Evolutionary conservation across 2,888 invertebrate species (phyloP).

Genomic region (Podabrus alpinus): DNA sequence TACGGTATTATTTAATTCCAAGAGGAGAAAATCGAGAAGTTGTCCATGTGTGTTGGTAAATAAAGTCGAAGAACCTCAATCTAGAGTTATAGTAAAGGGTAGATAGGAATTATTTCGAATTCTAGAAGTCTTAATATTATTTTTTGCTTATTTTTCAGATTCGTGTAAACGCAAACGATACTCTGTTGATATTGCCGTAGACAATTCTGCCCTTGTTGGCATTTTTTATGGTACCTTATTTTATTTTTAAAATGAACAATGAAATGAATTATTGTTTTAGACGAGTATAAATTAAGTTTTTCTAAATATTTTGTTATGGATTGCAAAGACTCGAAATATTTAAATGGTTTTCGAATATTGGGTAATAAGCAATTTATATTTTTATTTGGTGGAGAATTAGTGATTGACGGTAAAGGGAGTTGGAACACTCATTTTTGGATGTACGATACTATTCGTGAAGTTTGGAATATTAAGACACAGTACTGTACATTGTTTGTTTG

Average conservation of each 20-base stretch:
- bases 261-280: constrained; percentile 15
- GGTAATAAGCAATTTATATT: constrained; percentile 49
- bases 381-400: constrained; percentile 50
- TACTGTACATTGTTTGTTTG: constrained; percentile 26
- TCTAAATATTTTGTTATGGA: constrained; percentile 31
- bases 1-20: constrained; percentile 5
- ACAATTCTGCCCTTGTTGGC: constrained; percentile 21
- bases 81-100: neutral
- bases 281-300: constrained; percentile 18
- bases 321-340: constrained; percentile 32
- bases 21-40: constrained; percentile 11
- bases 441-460: constrained; percentile 45
- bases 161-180: constrained; percentile 35
- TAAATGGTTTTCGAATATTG: constrained; percentile 44
- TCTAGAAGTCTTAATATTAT: neutral
- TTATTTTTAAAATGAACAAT: neutral
- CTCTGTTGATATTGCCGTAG: constrained; percentile 28
- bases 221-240: constrained; percentile 38
- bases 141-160: constrained; percentile 2
- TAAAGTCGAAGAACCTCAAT: neutral
- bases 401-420: constrained; percentile 43
- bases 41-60: constrained; percentile 14
- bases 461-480: constrained; percentile 45
- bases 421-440: constrained; percentile 51
- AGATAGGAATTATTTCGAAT: neutral